Evolutionary conservation across 2,888 invertebrate genomes (phyloP).

Genomic region (Acanthosepion esculentum): DNA sequence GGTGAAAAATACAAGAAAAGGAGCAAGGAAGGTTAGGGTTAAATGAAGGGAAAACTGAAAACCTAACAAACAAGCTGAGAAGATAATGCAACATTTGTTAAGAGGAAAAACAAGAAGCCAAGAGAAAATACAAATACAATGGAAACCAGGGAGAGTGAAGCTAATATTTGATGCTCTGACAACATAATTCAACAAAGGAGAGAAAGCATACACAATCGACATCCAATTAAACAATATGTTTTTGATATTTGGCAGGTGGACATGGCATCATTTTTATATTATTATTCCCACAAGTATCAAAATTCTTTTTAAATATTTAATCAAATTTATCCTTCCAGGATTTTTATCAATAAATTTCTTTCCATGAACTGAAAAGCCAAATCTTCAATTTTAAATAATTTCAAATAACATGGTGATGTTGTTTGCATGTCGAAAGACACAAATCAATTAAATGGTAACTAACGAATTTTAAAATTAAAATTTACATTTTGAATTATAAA

Average conservation of each 20-base stretch:
- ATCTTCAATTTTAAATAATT: not conserved
- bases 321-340: too few relatives aligned
- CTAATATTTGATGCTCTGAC: not conserved
- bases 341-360: not conserved
- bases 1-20: not conserved
- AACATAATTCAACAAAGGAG: not conserved
- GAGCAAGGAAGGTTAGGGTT: not conserved
- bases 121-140: not conserved
- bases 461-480: not conserved
- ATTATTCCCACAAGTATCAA: too few relatives aligned
- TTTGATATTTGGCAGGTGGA: not conserved
- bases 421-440: too few relatives aligned
- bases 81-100: not conserved
- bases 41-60: not conserved
- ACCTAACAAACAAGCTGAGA: conserved; percentile 13
- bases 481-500: not conserved
- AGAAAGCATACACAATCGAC: not conserved
- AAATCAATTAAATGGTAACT: too few relatives aligned
- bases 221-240: not conserved
- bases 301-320: too few relatives aligned
- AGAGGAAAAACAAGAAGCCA: not conserved
- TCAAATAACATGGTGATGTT: not conserved
- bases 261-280: too few relatives aligned
- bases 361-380: not conserved
- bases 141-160: not conserved